Evolutionary conservation across 2,113 vertebrate genomes (phyloP).

Genomic region (Atlantisia rogersi): DNA sequence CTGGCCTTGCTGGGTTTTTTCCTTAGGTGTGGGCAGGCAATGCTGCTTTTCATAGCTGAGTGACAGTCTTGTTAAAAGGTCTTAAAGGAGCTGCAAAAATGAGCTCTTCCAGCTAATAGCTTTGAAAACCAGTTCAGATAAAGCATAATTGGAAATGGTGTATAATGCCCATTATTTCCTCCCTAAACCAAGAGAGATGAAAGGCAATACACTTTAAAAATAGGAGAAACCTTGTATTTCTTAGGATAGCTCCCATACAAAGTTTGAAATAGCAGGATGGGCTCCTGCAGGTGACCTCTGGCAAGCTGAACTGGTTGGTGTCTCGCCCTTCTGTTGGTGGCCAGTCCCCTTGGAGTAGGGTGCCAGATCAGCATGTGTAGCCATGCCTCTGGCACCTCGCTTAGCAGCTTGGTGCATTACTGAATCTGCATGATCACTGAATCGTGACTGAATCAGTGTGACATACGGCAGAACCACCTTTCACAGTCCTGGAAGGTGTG

Average conservation of each 20-base stretch:
- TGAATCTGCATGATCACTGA: neutral
- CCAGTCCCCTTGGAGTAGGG: neutral
- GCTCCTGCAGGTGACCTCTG: neutral
- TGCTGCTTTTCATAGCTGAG: slow-evolving; percentile 27
- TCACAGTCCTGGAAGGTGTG: neutral
- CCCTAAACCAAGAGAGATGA: neutral
- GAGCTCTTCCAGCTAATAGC: neutral
- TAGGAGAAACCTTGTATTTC: neutral
- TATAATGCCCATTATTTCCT: neutral
- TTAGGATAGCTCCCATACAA: neutral
- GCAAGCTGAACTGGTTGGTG: neutral
- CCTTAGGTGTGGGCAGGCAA: neutral
- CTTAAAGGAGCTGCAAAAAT: slow-evolving; percentile 13
- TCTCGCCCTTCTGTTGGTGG: neutral
- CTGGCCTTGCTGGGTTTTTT: slow-evolving; percentile 38
- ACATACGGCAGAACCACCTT: neutral
- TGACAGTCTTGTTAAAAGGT: slow-evolving; percentile 8
- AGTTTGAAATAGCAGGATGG: neutral
- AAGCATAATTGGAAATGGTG: too few species aligned
- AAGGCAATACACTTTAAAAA: neutral
- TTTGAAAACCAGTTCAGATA: slow-evolving; percentile 10
- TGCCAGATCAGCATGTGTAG: neutral
- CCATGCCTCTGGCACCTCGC: neutral
- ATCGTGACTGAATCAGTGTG: neutral
- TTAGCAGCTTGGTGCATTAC: neutral